Conservation (phyloP, 2,113 vertebrate species). For the Merops nubicus region DNA sequence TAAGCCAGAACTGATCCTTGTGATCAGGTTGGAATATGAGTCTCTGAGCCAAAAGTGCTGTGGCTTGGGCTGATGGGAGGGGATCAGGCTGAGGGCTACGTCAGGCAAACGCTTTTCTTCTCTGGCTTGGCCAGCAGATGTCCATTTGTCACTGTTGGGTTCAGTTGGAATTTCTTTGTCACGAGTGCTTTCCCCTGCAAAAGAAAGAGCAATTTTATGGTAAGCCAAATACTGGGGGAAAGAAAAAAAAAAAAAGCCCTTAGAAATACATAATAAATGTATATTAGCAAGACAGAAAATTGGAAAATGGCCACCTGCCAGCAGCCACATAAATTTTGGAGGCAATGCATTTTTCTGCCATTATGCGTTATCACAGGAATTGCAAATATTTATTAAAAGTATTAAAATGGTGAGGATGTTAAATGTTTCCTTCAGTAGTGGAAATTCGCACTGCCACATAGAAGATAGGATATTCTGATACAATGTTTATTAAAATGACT, state of each 20-base stretch:
- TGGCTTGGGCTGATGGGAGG: conserved; percentile 12
- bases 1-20: conserved; percentile 2
- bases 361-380: conserved; percentile 78
- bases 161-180: conserved; percentile 40
- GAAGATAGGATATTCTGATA: conserved; percentile 82
- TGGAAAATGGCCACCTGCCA: conserved; percentile 82
- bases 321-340: conserved; percentile 80
- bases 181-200: neutral
- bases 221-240: conserved; percentile 41
- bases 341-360: conserved; percentile 76
- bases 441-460: conserved; percentile 73
- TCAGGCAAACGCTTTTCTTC: neutral
- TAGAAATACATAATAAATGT: conserved; percentile 78
- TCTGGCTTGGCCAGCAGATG: conserved; percentile 29
- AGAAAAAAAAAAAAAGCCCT: conserved; percentile 32
- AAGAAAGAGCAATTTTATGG: conserved; percentile 56
- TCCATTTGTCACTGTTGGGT: conserved; percentile 42
- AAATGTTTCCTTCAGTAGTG: conserved; percentile 81
- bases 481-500: conserved; percentile 82
- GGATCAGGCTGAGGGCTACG: neutral
- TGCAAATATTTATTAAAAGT: conserved; percentile 86
- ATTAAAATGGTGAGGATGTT: conserved; percentile 83
- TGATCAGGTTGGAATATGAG: neutral
- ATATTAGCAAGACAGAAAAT: conserved; percentile 79
- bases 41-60: neutral